Evolutionary conservation across 2,888 invertebrate species (phyloP).

Genomic region (Augochlorella aurata): DNA sequence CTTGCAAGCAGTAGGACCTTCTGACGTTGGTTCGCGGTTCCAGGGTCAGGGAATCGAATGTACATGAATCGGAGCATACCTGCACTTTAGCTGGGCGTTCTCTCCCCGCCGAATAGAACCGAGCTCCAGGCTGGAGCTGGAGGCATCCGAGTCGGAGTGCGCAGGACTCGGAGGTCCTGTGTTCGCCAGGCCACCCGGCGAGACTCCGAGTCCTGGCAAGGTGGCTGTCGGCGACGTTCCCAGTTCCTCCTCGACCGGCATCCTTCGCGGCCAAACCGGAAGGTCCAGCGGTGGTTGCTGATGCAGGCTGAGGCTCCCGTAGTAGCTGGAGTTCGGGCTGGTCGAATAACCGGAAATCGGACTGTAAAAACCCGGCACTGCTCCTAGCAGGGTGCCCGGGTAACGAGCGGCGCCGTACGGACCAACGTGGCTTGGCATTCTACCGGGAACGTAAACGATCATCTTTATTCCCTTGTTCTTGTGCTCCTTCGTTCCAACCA

Average conservation of each 20-base stretch:
- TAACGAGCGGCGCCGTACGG: slow-evolving; percentile 79
- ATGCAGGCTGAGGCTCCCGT: slow-evolving; percentile 65
- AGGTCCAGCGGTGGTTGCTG: slow-evolving; percentile 72
- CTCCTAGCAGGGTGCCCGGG: slow-evolving; percentile 77
- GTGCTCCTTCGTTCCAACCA: slow-evolving; percentile 7
- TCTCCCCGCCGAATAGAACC: slow-evolving; percentile 78
- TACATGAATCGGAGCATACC: slow-evolving; percentile 66
- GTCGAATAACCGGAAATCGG: slow-evolving; percentile 70
- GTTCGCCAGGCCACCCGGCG: slow-evolving; percentile 68
- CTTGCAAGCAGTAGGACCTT: no score
- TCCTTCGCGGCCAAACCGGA: slow-evolving; percentile 79
- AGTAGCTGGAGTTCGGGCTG: slow-evolving; percentile 64
- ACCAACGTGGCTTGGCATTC: slow-evolving; percentile 80
- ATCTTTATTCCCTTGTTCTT: slow-evolving; percentile 65
- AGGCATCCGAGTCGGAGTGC: slow-evolving; percentile 80
- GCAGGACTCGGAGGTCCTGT: slow-evolving; percentile 79
- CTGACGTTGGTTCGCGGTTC: no score
- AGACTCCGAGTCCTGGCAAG: slow-evolving; percentile 70
- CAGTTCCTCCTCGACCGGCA: slow-evolving; percentile 80
- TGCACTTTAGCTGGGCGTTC: slow-evolving; percentile 80
- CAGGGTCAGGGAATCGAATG: no score
- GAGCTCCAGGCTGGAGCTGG: slow-evolving; percentile 79
- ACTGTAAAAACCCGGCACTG: slow-evolving; percentile 75
- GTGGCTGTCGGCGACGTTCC: slow-evolving; percentile 71
- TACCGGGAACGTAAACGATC: slow-evolving; percentile 81